A percentile compares a stretch with the other conserved stretches of the same genome.
Conservation (phyloP, 2,888 invertebrate species). For the Drosophila leonis region DNA sequence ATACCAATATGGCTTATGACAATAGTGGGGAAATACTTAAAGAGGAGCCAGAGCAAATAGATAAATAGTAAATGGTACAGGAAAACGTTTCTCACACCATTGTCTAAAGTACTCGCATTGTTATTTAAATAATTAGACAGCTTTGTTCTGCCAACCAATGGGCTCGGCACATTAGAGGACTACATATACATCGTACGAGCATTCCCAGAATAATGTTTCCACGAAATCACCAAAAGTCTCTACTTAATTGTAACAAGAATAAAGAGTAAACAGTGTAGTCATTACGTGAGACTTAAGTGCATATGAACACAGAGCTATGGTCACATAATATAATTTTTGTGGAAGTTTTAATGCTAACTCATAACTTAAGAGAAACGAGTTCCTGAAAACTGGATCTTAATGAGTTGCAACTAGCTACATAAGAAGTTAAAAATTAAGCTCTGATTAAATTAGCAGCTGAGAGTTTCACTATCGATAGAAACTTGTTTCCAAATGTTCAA, state of each 20-base stretch:
- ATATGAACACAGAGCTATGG: background rate
- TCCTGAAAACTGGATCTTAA: slow-evolving; percentile 28
- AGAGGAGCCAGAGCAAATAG: slow-evolving; percentile 33
- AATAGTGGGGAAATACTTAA: slow-evolving; percentile 56
- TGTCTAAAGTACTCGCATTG: slow-evolving; percentile 49
- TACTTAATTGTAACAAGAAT: slow-evolving; percentile 9
- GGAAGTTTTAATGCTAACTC: background rate
- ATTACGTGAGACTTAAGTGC: background rate
- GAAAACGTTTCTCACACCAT: slow-evolving; percentile 41
- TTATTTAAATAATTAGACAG: slow-evolving; percentile 47
- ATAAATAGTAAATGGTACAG: slow-evolving; percentile 37
- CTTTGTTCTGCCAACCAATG: slow-evolving; percentile 36
- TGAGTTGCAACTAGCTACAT: slow-evolving; percentile 2
- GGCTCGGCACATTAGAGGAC: background rate
- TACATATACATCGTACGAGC: background rate
- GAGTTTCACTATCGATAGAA: slow-evolving; percentile 40
- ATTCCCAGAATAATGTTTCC: slow-evolving; percentile 6
- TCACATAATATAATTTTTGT: slow-evolving; percentile 1
- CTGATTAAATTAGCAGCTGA: slow-evolving; percentile 35
- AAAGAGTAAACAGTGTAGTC: background rate
- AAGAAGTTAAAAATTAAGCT: slow-evolving; percentile 2
- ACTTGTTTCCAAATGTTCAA: slow-evolving; percentile 30
- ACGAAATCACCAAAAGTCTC: slow-evolving; percentile 3
- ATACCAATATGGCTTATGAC: slow-evolving; percentile 38
- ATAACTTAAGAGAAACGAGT: slow-evolving; percentile 46